Percentiles rank a stretch among this genome's conserved stretches.
phyloP scores from a whole-genome alignment of 2,888 invertebrate genomes.

The Drosophila borealis region DNA sequence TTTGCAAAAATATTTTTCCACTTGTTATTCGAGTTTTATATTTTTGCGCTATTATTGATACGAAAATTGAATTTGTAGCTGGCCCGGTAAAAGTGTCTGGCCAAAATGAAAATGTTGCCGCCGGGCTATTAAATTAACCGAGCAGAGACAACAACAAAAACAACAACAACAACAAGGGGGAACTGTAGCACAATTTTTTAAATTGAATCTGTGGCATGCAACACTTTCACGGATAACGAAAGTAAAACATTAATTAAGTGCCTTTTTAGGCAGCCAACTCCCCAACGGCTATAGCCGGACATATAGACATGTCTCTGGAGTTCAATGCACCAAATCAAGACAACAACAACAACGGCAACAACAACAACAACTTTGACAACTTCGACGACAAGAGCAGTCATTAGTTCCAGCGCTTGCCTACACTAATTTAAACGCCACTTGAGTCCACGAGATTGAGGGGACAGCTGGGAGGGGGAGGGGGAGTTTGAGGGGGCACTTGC shows the following conservation, averaged over 20 bases:
- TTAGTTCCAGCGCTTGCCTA: conserved; percentile 79
- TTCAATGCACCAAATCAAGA: conserved; percentile 65
- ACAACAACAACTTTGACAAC: conserved; percentile 46
- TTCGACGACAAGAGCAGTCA: conserved; percentile 57
- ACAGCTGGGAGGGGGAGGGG: conserved; percentile 16
- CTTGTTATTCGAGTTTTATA: conserved; percentile 44
- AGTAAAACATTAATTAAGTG: conserved; percentile 63
- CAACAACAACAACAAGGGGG: conserved; percentile 19
- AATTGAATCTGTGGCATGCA: conserved; percentile 69
- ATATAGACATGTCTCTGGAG: conserved; percentile 24
- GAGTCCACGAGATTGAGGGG: conserved; percentile 38
- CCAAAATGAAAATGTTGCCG: conserved; percentile 41
- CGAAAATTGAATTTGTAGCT: conserved; percentile 50
- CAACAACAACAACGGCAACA: conserved; percentile 28
- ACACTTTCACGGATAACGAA: conserved; percentile 75
- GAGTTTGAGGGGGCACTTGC: neutral
- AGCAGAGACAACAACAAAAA: conserved; percentile 33
- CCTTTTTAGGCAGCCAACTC: conserved; percentile 43
- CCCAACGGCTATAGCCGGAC: conserved; percentile 25
- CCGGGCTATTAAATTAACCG: conserved; percentile 51
- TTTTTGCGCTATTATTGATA: conserved; percentile 55
- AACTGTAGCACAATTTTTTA: conserved; percentile 63
- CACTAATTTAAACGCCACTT: conserved; percentile 73
- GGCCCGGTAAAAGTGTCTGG: conserved; percentile 63
- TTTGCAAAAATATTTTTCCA: conserved; percentile 29